Evolutionary conservation across 2,888 invertebrate species (phyloP).

Genomic region (Camptogramma bilineatum): DNA sequence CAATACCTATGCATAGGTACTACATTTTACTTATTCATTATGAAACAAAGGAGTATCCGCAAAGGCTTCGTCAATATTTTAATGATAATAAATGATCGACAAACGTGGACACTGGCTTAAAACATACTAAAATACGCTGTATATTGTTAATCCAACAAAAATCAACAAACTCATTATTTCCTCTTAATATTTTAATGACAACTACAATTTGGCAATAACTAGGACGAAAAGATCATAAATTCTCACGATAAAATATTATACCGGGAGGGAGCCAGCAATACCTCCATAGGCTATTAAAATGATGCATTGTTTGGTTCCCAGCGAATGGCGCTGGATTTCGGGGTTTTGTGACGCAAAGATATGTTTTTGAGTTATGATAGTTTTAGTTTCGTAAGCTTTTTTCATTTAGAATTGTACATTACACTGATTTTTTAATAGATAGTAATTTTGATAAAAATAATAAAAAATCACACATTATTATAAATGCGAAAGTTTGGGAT

Average conservation of each 20-base stretch:
- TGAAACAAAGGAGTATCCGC: too few relatives aligned
- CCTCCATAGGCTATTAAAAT: conserved; percentile 46
- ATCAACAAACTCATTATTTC: background rate
- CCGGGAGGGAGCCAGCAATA: conserved; percentile 9
- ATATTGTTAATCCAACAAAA: too few relatives aligned
- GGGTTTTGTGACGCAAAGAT: conserved; percentile 19
- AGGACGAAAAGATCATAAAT: conserved; percentile 4
- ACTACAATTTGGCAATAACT: background rate
- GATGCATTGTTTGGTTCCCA: conserved; percentile 56
- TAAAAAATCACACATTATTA: too few relatives aligned
- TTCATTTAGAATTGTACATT: conserved; percentile 6
- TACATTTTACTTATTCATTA: too few relatives aligned
- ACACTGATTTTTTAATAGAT: background rate
- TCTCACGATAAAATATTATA: conserved; percentile 17
- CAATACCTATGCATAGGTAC: too few relatives aligned
- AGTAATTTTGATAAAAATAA: background rate
- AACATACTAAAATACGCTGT: too few relatives aligned
- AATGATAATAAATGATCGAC: too few relatives aligned
- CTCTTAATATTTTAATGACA: background rate
- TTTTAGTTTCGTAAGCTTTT: conserved; percentile 16
- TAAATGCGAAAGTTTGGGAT: too few relatives aligned
- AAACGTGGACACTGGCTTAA: too few relatives aligned
- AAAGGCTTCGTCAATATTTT: too few relatives aligned
- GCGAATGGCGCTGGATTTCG: conserved; percentile 48
- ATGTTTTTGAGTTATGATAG: conserved; percentile 27